These are phyloP conservation scores for Calliphora vomitoria DNA, from an alignment of 2,888 invertebrate species.

Conservation along the genomic window DNA sequence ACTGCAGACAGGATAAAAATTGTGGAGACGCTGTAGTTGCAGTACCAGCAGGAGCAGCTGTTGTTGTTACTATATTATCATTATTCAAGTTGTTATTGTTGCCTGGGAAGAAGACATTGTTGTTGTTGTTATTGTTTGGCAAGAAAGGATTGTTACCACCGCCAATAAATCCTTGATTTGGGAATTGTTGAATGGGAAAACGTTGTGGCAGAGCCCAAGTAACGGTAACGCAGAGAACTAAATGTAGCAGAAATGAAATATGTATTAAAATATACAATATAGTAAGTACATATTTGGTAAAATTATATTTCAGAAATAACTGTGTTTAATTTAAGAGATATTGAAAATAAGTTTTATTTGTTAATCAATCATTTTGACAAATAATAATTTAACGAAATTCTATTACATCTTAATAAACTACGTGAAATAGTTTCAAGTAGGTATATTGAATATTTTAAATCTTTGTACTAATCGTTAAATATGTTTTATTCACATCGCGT, in stretches of 20 bases:
- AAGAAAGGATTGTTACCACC: conserved; percentile 46
- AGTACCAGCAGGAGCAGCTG: conserved; percentile 40
- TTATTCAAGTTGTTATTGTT: conserved; percentile 14
- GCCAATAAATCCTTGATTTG: background rate
- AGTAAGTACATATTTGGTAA: too few species aligned
- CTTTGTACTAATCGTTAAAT: too few species aligned
- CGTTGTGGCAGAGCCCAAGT: conserved; percentile 55
- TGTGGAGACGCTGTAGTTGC: conserved; percentile 76
- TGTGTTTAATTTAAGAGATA: too few species aligned
- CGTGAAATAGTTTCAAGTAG: too few species aligned
- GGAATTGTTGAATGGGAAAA: conserved; percentile 47
- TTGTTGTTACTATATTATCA: conserved; percentile 17
- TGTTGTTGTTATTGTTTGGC: conserved; percentile 18
- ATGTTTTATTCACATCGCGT: too few species aligned
- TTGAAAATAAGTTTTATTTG: too few species aligned
- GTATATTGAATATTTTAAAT: too few species aligned
- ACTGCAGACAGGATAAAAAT: conserved; percentile 77
- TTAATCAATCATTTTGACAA: too few species aligned
- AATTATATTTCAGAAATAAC: background rate
- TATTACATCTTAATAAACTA: too few species aligned
- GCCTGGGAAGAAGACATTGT: conserved; percentile 21
- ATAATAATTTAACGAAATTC: too few species aligned
- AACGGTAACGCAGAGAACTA: conserved; percentile 12
- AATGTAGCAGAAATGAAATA: background rate
- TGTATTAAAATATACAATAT: background rate